phyloP scores from a whole-genome alignment of 2,888 invertebrate species.

The Drosophila anceps region DNA sequence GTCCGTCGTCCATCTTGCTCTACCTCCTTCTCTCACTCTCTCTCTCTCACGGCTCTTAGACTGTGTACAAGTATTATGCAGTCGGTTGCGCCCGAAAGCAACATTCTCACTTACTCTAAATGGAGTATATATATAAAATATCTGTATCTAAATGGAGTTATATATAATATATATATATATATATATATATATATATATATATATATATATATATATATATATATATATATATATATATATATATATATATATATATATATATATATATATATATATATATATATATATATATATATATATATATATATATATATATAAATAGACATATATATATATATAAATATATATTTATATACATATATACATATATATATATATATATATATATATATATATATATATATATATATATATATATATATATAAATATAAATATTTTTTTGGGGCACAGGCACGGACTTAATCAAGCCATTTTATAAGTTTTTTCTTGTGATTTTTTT shows the following conservation, averaged over 20 bases:
- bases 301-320: conserved; percentile 5
- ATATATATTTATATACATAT: too few species aligned
- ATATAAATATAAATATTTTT: conserved; percentile 2
- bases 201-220: too few species aligned
- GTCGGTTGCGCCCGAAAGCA: background rate
- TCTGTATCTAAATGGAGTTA: background rate
- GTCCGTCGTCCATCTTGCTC: background rate
- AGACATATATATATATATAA: too few species aligned
- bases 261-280: conserved; percentile 1
- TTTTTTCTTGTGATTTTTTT: conserved; percentile 37
- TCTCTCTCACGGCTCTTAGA: too few species aligned
- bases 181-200: too few species aligned
- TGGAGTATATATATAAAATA: conserved; percentile 3
- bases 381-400: background rate
- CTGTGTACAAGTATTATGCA: background rate
- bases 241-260: conserved; percentile 9
- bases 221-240: background rate
- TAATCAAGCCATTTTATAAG: conserved; percentile 76
- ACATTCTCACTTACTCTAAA: background rate
- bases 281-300: conserved; percentile 3
- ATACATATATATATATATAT: background rate
- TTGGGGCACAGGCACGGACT: conserved; percentile 44
- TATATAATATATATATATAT: too few species aligned
- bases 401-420: conserved; percentile 8
- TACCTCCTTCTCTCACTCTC: background rate